Evolutionary conservation across 1,140 invertebrate genomes (phyloP), one percentile per base, ranked within the genome.

Genomic region (Pristionchus pacificus): DNA sequence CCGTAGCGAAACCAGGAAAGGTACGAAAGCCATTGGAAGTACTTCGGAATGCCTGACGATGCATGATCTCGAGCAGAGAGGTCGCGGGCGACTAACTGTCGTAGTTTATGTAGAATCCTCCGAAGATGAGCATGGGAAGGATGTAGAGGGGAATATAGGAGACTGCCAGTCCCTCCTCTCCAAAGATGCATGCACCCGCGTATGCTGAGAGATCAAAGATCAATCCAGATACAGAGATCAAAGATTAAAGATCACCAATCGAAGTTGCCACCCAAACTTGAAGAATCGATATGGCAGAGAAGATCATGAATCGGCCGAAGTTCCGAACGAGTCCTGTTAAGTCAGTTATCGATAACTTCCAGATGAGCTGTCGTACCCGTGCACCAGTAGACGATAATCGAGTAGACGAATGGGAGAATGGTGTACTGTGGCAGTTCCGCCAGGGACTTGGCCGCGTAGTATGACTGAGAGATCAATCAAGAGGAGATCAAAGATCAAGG

Each of bases 1-100:
- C 91, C 91, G 84, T 94, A 96, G 63, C 90, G 89, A 85, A 96
- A 95, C 93, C 93, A 97, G 0, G 93, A 96, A 24, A 96, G 84
- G 84, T 93, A 92, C 15, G 92, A 91, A 68, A 95, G 85, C 93
- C 93, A 95, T 65, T 89, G 87, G 64, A 96, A 90, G 79, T 94
- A 96, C 0, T 87, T 84, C 0, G 93, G 93, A 33, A 95, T 89
- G 0, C 19, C 38, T 49, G 38, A 49, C 6, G n/a, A n/a, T n/a
- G n/a, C n/a, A n/a, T n/a, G n/a, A n/a, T n/a, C n/a, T n/a, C n/a
- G n/a, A n/a, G n/a, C n/a, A n/a, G n/a, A n/a, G n/a, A n/a, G n/a
- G n/a, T n/a, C n/a, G n/a, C n/a, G 19, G 19, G 38, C 19, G 19
- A 49, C 38, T 10, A 49, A 49, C 92, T 92, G 1, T 91, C 91